A percentile compares a stretch with the other conserved stretches of the same genome.
These are phyloP conservation scores for Poecile atricapillus DNA, from an alignment of 2,113 vertebrate genomes.

Conservation along the genomic window DNA sequence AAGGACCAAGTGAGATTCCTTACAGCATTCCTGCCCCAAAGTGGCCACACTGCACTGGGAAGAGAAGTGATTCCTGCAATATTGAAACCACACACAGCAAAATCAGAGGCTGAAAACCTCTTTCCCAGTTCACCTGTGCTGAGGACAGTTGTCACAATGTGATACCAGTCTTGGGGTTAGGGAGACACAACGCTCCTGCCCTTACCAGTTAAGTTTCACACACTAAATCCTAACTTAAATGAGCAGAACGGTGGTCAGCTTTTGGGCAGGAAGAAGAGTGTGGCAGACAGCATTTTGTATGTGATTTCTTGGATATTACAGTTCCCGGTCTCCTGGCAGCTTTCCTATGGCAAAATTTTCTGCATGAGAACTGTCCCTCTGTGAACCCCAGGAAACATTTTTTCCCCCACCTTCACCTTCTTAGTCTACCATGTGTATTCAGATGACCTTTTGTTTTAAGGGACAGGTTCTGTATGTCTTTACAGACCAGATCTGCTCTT, in stretches of 20 bases:
- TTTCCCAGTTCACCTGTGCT: not conserved
- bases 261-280: not conserved
- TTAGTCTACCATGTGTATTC: not conserved
- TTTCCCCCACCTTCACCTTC: not conserved
- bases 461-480: not conserved
- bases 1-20: constrained; percentile 21
- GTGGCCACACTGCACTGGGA: not conserved
- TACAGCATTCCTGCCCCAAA: constrained; percentile 40
- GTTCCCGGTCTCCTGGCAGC: not conserved
- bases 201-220: not conserved
- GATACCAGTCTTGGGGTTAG: not conserved
- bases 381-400: fast-evolving
- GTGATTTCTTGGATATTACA: not conserved
- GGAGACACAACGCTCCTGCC: fast-evolving
- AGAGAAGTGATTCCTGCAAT: not conserved
- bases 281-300: fast-evolving
- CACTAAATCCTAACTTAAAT: not conserved
- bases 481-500: not conserved
- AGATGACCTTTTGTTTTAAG: not conserved
- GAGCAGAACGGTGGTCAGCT: not conserved
- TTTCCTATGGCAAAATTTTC: not conserved
- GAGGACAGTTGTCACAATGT: not conserved
- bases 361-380: not conserved
- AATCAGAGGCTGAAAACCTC: not conserved
- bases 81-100: not conserved